phyloP scores from a whole-genome alignment of 2,797 vertebrate genomes.

The Xenentodon cancila region DNA sequence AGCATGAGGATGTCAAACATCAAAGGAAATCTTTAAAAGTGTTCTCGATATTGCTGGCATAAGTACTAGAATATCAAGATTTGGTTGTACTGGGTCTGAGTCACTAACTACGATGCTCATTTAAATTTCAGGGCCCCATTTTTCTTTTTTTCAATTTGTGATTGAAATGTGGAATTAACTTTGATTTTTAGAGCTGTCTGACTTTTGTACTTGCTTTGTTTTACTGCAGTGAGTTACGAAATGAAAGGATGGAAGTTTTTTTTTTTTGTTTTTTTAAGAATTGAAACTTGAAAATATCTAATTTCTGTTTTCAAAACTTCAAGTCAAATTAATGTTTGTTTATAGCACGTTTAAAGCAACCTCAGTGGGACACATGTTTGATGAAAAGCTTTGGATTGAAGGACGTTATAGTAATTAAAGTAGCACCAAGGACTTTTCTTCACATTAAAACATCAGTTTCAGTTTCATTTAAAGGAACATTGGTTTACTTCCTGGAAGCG shows the following conservation, averaged over 20 bases:
- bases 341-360: too few relatives aligned
- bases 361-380: too few relatives aligned
- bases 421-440: too few relatives aligned
- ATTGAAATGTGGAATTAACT: background rate
- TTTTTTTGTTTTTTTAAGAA: slow-evolving; percentile 4
- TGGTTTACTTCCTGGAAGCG: too few relatives aligned
- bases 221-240: background rate
- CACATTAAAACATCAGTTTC: too few relatives aligned
- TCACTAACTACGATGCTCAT: background rate
- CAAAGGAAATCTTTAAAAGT: slow-evolving; percentile 27
- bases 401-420: too few relatives aligned
- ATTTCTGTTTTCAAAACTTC: background rate
- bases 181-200: too few relatives aligned
- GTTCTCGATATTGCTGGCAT: background rate
- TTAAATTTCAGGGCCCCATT: background rate
- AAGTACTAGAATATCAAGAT: slow-evolving; percentile 1
- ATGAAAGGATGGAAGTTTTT: too few relatives aligned
- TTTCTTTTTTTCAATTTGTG: background rate
- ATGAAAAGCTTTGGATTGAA: too few relatives aligned
- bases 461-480: too few relatives aligned
- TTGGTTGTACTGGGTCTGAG: background rate
- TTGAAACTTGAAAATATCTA: slow-evolving; percentile 1
- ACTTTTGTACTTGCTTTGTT: background rate
- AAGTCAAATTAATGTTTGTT: too few relatives aligned
- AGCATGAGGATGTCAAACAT: slow-evolving; percentile 41